Base-by-base conservation (phyloP, 2,113 vertebrate genomes). In the Delphinus delphis region DNA sequence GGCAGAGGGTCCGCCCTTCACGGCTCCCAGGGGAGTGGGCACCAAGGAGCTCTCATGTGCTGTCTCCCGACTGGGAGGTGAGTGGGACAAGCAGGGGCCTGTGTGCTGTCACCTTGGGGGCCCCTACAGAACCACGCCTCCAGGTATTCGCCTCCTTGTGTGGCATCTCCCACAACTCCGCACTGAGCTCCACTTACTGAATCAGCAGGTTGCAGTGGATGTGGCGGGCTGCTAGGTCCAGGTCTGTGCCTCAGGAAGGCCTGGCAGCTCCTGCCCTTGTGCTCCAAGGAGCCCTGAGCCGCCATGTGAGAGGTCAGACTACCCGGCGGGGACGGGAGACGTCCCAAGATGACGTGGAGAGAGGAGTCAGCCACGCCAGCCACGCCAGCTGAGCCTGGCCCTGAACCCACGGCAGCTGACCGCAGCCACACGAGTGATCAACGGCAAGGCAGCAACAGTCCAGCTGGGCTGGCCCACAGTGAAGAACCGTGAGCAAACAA, bases 401-500 rank as follows among this genome's bases (percentile, higher is more conserved):
- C n/a, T 4, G 4, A 18, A 36, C 73, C 17, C 26, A 13, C 1
- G 0, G 18, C 36, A 86, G 73, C 18, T 10, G 55, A 44, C 6
- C 0, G 10, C 0, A 2, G 85, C 80, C 87, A 53, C 28, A 2
- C 6, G 6, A 9, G 28, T 4, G 2, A 71, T 13, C 41, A 23
- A 23, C 0, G 6, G 41, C 13, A 9, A 55, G 47, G 28, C 12
- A 15, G 80, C 1, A 3, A 50, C 3, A 1, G 14, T 6, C 63
- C 38, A 1, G 28, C 23, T 4, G 53, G 31, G 60, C 60, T 1
- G 13, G 41, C 25, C 18, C 8, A 8, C 62, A 20, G 55, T 0
- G 5, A 47, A 83, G 2, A 23, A 13, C 26, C 0, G 0, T 17
- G 20, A 13, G 60, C 31, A 33, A 11, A 26, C 0, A 26, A 17